phyloP scores from a whole-genome alignment of 2,888 invertebrate species.

The Netelia inedita region DNA sequence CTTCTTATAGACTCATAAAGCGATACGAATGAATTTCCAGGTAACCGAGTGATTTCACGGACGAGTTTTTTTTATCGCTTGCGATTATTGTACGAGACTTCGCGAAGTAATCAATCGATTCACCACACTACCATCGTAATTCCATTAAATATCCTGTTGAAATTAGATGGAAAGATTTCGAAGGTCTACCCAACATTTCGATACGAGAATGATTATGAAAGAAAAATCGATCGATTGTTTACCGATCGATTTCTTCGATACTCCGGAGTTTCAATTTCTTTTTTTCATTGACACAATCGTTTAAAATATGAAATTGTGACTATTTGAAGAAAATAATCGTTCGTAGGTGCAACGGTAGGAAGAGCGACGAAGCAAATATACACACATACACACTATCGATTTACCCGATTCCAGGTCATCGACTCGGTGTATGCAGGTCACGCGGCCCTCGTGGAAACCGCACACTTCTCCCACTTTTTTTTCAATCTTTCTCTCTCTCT shows the following conservation, averaged over 20 bases:
- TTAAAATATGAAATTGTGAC: neutral
- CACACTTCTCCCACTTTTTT: constrained; percentile 37
- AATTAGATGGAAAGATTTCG: neutral
- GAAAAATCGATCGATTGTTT: neutral
- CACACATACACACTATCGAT: constrained; percentile 54
- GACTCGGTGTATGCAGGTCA: constrained; percentile 66
- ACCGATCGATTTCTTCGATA: neutral
- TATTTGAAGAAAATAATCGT: neutral
- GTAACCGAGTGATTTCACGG: constrained; percentile 43
- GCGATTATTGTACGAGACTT: constrained; percentile 31
- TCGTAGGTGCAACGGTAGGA: constrained; percentile 1
- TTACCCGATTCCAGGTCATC: constrained; percentile 66
- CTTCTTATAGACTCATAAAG: neutral
- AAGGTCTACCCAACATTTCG: neutral
- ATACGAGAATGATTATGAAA: neutral
- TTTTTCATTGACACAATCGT: neutral
- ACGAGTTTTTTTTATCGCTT: constrained; percentile 12
- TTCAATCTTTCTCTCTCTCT: constrained; percentile 22
- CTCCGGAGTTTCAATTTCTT: neutral
- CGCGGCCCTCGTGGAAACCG: constrained; percentile 55
- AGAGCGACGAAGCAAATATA: neutral
- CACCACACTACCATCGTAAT: neutral
- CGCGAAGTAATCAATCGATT: constrained; percentile 46
- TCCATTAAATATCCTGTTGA: constrained; percentile 18
- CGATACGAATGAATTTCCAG: constrained; percentile 43